Evolutionary conservation across 2,113 vertebrate species (phyloP), one percentile per base, ranked within the genome.

Genomic region (Lepus timidus): DNA sequence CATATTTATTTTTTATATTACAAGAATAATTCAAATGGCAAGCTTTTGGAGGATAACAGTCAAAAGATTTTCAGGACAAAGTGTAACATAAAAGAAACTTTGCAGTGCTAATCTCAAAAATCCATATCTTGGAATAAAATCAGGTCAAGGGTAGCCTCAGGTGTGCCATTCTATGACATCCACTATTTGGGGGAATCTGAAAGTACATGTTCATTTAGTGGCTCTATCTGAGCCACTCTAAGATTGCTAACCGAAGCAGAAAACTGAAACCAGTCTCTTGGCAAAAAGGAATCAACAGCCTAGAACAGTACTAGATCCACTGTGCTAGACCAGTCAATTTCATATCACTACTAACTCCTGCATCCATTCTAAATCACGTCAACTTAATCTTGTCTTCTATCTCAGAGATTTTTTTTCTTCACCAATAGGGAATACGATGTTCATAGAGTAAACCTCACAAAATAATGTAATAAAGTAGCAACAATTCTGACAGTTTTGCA

Each of bases 391-490:
- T 62, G 27, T 73, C 4, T 75, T 4, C 62, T 52, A 58, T 44
- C 44, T 44, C 44, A 44, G 44, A 44, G 44, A 44, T 44, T 82
- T 51, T 51, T 79, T 78, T 23, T 70, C 39, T 82, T 8, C 7
- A 71, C 29, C n/a, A 83, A 49, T 0, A 61, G 25, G 87, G 86
- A 87, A 78, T 36, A 23, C 17, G 49, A 49, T 22, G 5, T 76
- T 61, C n/a, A 91, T n/a, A 83, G 5, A 71, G 8, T 4, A 96
- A 94, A 90, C 65, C 36, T 82, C 25, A 95, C 12, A 51, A 61
- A 39, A 85, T 73, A 75, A n/a, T n/a, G 9, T 6, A 36, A 70
- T 17, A 58, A 92, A 87, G 61, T 73, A 20, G 68, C 23, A 83
- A n/a, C 12, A 80, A 70, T 95, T 94, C 17, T 80, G 39, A 87